phyloP scores from a whole-genome alignment of 1,140 invertebrate genomes.

The Manduca sexta region DNA sequence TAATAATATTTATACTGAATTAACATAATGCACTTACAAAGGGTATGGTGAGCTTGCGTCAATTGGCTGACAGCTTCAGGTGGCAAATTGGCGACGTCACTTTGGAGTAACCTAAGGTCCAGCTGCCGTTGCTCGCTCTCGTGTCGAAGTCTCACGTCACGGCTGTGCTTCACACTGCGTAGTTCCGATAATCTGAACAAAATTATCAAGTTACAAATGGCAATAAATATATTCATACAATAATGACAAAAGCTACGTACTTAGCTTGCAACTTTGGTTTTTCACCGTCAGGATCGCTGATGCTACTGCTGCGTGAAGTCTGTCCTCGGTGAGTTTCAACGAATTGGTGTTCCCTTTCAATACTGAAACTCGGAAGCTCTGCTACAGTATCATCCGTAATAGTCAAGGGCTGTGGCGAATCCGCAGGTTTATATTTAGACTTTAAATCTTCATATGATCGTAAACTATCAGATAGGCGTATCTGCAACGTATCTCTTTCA shows the following conservation, averaged over 20 bases:
- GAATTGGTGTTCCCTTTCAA: constrained; percentile 43
- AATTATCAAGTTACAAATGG: neutral
- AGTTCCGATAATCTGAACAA: constrained; percentile 79
- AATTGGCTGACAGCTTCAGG: constrained; percentile 79
- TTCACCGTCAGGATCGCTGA: constrained; percentile 52
- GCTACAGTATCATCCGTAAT: constrained; percentile 37
- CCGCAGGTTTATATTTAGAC: constrained; percentile 35
- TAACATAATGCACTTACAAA: constrained; percentile 74
- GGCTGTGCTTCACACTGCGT: constrained; percentile 80
- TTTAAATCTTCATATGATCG: constrained; percentile 79
- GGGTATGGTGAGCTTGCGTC: constrained; percentile 80
- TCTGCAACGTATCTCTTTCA: constrained; percentile 87
- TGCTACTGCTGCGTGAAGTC: constrained; percentile 53
- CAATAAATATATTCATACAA: no score
- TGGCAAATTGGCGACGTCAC: constrained; percentile 80
- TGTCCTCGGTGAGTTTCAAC: constrained; percentile 51
- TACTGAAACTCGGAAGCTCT: constrained; percentile 35
- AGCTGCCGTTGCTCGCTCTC: constrained; percentile 84
- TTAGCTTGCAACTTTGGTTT: constrained; percentile 65
- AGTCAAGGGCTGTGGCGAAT: constrained; percentile 27
- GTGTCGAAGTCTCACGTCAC: constrained; percentile 81
- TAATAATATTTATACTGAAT: no score
- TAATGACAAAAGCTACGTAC: constrained; percentile 31
- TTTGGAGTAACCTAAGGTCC: constrained; percentile 81
- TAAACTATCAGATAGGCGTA: constrained; percentile 85